Conservation (phyloP, 92 coral and sea anemone species). For the Palythoa caribaeorum region DNA sequence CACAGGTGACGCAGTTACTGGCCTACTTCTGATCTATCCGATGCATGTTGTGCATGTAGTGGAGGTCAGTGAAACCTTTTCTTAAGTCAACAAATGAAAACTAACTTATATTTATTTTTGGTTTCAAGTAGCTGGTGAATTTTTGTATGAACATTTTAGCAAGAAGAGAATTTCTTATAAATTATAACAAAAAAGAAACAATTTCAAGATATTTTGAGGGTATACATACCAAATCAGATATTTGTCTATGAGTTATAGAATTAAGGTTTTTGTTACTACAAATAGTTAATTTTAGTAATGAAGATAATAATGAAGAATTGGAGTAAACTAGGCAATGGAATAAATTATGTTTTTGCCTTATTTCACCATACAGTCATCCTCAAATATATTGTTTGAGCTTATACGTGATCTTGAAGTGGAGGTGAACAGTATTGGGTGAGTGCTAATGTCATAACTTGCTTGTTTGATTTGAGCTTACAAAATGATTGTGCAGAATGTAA, state of each 20-base stretch:
- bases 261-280: neutral
- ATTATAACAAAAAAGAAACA: too few relatives aligned
- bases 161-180: too few relatives aligned
- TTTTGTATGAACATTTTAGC: too few relatives aligned
- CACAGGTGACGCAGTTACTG: conserved; percentile 95
- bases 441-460: too few relatives aligned
- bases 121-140: neutral
- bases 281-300: neutral
- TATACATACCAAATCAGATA: neutral
- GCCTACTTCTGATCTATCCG: conserved; percentile 90
- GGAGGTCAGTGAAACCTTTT: conserved; percentile 67
- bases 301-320: neutral
- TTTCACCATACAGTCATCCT: conserved; percentile 78
- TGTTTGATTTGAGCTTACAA: too few relatives aligned
- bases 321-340: neutral
- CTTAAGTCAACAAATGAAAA: neutral
- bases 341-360: neutral
- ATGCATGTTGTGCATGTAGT: conserved; percentile 90
- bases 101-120: neutral
- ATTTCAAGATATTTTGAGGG: too few relatives aligned
- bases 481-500: too few relatives aligned
- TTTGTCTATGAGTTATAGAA: too few relatives aligned
- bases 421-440: conserved; percentile 75
- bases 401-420: conserved; percentile 84
- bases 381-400: conserved; percentile 79